Conservation (phyloP, 2,113 vertebrate genomes). For the Macquaria australasica region DNA sequence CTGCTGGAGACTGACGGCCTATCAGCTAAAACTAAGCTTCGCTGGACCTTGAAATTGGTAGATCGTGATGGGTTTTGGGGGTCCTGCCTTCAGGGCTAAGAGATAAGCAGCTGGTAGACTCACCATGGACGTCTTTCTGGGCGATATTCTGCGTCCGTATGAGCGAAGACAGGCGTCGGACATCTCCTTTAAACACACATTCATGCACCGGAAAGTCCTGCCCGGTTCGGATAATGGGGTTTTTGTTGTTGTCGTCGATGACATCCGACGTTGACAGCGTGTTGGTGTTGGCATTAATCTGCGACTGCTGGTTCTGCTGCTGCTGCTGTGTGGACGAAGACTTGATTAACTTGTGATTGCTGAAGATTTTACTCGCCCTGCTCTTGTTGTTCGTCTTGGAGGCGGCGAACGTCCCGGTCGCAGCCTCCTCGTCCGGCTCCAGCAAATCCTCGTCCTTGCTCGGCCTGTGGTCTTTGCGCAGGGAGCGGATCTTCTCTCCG, state of each 20-base stretch:
- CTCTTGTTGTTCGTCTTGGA: slow-evolving; percentile 82
- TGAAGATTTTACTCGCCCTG: slow-evolving; percentile 87
- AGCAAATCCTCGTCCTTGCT: slow-evolving; percentile 92
- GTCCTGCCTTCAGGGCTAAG: background rate
- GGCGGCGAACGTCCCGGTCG: slow-evolving; percentile 87
- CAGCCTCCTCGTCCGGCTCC: slow-evolving; percentile 92
- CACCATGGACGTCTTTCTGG: slow-evolving; percentile 96
- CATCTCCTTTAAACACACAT: slow-evolving; percentile 96
- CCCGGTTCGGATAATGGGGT: slow-evolving; percentile 80
- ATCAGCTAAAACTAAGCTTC: slow-evolving; percentile 37
- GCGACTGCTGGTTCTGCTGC: slow-evolving; percentile 82
- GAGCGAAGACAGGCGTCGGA: slow-evolving; percentile 93
- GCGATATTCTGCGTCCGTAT: slow-evolving; percentile 97
- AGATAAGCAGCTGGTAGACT: slow-evolving; percentile 64
- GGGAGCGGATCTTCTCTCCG: slow-evolving; percentile 96
- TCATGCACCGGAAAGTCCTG: slow-evolving; percentile 95
- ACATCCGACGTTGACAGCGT: slow-evolving; percentile 74
- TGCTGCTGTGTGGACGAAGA: slow-evolving; percentile 80
- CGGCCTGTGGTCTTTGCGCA: slow-evolving; percentile 92
- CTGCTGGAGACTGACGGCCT: slow-evolving; percentile 38
- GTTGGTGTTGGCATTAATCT: slow-evolving; percentile 81
- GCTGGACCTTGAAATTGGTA: slow-evolving; percentile 28
- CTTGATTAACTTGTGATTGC: slow-evolving; percentile 87
- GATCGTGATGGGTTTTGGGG: background rate
- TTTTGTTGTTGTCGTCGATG: slow-evolving; percentile 85